These are phyloP conservation scores for Muricea muricata DNA, from an alignment of 92 coral and sea anemone species.

Conservation along the genomic window DNA sequence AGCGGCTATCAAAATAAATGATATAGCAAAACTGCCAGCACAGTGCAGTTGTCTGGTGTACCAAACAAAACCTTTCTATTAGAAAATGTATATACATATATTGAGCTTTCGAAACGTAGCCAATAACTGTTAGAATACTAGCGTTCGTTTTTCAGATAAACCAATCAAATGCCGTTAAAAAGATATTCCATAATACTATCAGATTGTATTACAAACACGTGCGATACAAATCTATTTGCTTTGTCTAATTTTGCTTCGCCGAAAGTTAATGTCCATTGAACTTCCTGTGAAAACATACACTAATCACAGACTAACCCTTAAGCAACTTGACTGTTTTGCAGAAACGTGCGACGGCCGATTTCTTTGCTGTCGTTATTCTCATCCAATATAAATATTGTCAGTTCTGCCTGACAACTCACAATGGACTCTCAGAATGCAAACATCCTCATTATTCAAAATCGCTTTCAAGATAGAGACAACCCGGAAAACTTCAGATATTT, in stretches of 20 bases:
- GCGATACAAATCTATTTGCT: not conserved
- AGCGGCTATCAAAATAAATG: no score
- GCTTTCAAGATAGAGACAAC: not conserved
- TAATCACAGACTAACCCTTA: not conserved
- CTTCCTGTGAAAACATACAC: slow-evolving; percentile 16
- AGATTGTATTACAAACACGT: slow-evolving; percentile 1
- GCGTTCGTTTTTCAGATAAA: not conserved
- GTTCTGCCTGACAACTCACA: slow-evolving; percentile 18
- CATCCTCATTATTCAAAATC: not conserved
- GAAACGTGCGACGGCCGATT: not conserved
- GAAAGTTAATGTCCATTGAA: not conserved
- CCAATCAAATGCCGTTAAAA: slow-evolving; percentile 29
- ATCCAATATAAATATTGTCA: not conserved
- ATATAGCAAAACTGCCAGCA: not conserved
- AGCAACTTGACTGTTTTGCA: not conserved
- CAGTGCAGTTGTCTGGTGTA: not conserved
- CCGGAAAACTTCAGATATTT: not conserved
- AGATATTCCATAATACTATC: not conserved
- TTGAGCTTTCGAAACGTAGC: not conserved
- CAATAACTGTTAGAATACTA: slow-evolving; percentile 7
- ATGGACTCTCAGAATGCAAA: not conserved
- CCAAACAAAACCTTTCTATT: not conserved
- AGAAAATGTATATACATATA: not conserved
- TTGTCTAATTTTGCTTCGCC: not conserved
- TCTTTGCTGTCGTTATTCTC: slow-evolving; percentile 19